Conservation (phyloP, 1,140 invertebrate genomes). For the Phocides pigmalion region DNA sequence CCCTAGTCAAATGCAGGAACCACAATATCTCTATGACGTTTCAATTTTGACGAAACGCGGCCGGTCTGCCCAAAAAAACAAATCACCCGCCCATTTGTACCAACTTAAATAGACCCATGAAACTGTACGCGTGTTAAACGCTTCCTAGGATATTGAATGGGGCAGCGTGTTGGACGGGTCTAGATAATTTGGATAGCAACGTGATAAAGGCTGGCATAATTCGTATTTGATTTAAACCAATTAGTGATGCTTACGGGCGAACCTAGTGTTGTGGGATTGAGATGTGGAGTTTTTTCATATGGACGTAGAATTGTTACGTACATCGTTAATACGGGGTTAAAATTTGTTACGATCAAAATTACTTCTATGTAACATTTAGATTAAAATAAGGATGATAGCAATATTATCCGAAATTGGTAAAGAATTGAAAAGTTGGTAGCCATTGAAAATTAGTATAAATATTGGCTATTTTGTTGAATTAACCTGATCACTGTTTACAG, state of each 20-base stretch:
- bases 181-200: constrained; percentile 44
- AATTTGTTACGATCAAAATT: neutral
- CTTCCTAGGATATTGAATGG: constrained; percentile 23
- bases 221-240: constrained; percentile 79
- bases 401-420: too few species aligned
- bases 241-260: constrained; percentile 78
- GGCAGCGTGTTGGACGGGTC: constrained; percentile 39
- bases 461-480: too few species aligned
- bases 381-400: too few species aligned
- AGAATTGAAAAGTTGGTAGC: too few species aligned
- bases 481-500: too few species aligned
- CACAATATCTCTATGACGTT: constrained; percentile 71
- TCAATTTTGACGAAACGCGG: constrained; percentile 67
- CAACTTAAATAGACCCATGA: constrained; percentile 40
- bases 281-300: constrained; percentile 46
- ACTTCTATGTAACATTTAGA: neutral
- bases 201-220: constrained; percentile 61
- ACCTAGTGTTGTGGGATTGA: constrained; percentile 53
- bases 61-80: constrained; percentile 39
- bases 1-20: neutral
- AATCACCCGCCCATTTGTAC: constrained; percentile 39
- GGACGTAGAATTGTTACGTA: neutral
- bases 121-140: constrained; percentile 18
- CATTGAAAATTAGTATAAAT: too few species aligned
- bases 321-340: constrained; percentile 9